Evolutionary conservation across 2,888 invertebrate genomes (phyloP), one percentile per base, ranked within the genome.

Genomic region (Pimpla rufipes): DNA sequence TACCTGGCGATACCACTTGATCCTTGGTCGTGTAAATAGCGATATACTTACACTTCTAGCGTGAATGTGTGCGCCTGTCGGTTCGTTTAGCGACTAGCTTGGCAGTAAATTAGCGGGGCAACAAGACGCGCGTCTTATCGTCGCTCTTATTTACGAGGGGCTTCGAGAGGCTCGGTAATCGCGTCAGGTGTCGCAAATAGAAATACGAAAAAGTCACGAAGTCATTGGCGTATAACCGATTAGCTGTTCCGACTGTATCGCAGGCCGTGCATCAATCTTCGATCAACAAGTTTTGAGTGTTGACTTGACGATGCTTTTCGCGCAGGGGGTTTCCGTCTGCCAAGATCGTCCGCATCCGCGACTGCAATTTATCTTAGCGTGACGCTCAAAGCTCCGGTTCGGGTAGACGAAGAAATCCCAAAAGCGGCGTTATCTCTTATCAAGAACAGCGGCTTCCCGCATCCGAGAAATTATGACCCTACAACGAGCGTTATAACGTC

Each of bases 1-100:
- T 35, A 59, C n/a, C 59, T 47, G 40, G 37, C 13, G 59, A 47
- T 52, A 35, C 52, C 76, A 81, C 70, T 67, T 81, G 80, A 81
- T 57, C 75, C 35, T 71, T 81, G 81, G 35, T 52, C 77, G 29
- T 47, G 47, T 57, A 57, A 71, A 73, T 23, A 77, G 45, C 52
- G 45, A 68, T 42, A 67, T 45, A 64, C 6, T n/a, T n/a, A 50
- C n/a, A 67, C 45, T 16, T 11, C 4, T n/a, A n/a, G 18, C 37
- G 47, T 7, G 3, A 29, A 16, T 10, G 21, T 10, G 6, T 59
- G 35, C 37, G 35, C 57, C 29, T 16, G 37, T 40, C 29, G 57
- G 18, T 73, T 73, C 64, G 16, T 16, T 64, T 37, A 45, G 64
- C 75, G 23, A 55, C 37, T 52, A n/a, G 29, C 40, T 55, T n/a